Evolutionary conservation across 2,113 vertebrate species (phyloP), one percentile per base, ranked within the genome.

Genomic region (Cololabis saira): DNA sequence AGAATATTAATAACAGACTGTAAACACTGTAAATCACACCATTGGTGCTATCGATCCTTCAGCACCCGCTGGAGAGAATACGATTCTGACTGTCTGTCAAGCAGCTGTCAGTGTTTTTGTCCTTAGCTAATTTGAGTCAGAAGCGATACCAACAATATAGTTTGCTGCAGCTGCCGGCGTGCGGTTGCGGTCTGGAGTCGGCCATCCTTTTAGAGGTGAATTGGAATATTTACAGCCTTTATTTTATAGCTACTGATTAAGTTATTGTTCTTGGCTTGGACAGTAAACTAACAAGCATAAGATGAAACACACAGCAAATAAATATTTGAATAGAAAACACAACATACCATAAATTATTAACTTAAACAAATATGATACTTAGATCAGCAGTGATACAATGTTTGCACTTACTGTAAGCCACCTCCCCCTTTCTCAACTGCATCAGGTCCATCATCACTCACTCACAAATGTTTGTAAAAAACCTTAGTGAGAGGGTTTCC

Each of bases 381-480:
- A 11, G 12, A 41, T 65, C 44, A 48, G 24, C 37, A 74, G 45
- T 50, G 15, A 50, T 70, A 6, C 27, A 50, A 1, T 11, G 4
- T 50, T 43, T 43, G 30, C 16, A 24, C 18, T 55, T 16, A 7
- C 37, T 2, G 15, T 18, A 18, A 43, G 16, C 50, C 63, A 44
- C 42, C 13, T 21, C 67, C 13, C 5, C 33, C 13, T 43, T 27
- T 22, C 33, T 61, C 17, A 14, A 52, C 15, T 52, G 45, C 24
- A 6, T 40, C 12, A 9, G 66, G 51, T 78, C 61, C 5, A n/a
- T 52, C 45, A 24, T n/a, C 56, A 21, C 33, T 9, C 10, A 37
- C 21, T 87, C 82, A 92, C 71, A 94, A 78, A 72, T 94, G 90
- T 85, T 94, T 95, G 74, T 91, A 91, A 69, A 92, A 94, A 67